Evolutionary conservation across 2,797 vertebrate species (phyloP).

Genomic region (Aeoliscus strigatus): DNA sequence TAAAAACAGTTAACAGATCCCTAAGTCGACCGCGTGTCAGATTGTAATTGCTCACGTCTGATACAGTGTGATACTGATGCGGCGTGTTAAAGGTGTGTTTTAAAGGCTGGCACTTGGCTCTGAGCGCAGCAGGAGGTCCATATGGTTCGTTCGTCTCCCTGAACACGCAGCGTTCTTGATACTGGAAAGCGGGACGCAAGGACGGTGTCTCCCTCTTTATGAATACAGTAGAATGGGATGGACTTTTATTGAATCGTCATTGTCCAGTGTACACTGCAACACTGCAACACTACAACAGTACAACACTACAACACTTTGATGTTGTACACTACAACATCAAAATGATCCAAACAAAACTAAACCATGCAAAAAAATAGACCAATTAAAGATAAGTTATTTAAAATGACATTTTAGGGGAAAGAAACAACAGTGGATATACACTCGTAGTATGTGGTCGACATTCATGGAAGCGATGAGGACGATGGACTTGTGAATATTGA

Average conservation of each 20-base stretch:
- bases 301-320: too few relatives aligned
- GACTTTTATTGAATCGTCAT: too few relatives aligned
- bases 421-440: too few relatives aligned
- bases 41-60: conserved; percentile 24
- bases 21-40: conserved; percentile 13
- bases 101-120: conserved; percentile 12
- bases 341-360: too few relatives aligned
- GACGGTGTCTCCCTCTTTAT: conserved; percentile 25
- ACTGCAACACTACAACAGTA: too few relatives aligned
- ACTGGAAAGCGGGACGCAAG: conserved; percentile 1
- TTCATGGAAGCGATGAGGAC: conserved; percentile 14
- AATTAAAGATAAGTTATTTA: too few relatives aligned
- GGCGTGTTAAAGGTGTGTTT: conserved; percentile 12
- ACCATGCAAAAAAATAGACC: too few relatives aligned
- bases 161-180: conserved; percentile 11
- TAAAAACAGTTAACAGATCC: conserved; percentile 36
- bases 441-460: too few relatives aligned
- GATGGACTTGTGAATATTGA: conserved; percentile 5
- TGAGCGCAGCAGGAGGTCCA: conserved; percentile 19
- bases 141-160: conserved; percentile 14
- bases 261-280: too few relatives aligned
- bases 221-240: too few relatives aligned
- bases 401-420: too few relatives aligned
- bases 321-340: too few relatives aligned
- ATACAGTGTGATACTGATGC: conserved; percentile 15